phyloP scores from a whole-genome alignment of 2,888 invertebrate species.

The Ectropis crepuscularia region DNA sequence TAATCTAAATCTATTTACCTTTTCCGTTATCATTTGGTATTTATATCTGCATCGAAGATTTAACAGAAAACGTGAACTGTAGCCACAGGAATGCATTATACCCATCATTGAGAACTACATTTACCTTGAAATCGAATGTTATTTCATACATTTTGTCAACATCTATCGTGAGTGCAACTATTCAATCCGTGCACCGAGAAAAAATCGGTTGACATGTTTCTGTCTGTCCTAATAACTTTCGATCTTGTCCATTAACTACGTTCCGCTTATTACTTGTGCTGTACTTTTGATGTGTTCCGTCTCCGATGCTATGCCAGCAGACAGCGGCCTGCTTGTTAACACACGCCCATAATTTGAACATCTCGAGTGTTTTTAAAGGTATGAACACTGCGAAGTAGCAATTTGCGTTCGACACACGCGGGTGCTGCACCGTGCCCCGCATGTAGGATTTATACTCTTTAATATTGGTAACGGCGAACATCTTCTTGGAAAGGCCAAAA shows the following conservation, averaged over 20 bases:
- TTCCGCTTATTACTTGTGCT: conserved; percentile 58
- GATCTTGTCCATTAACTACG: conserved; percentile 36
- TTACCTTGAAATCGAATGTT: no score
- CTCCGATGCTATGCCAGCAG: conserved; percentile 51
- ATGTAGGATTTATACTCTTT: conserved; percentile 58
- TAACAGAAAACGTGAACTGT: no score
- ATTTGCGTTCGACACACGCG: conserved; percentile 74
- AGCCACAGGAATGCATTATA: no score
- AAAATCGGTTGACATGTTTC: background rate
- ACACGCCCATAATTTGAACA: conserved; percentile 23
- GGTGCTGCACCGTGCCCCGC: conserved; percentile 57
- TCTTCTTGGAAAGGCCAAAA: conserved; percentile 65
- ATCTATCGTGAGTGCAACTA: no score
- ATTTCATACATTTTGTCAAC: no score
- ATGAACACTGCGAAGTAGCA: conserved; percentile 56
- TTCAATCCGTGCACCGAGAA: no score
- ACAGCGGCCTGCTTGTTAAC: conserved; percentile 68
- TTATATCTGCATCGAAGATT: no score
- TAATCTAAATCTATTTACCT: no score
- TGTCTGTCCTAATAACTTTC: conserved; percentile 15
- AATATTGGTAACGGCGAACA: conserved; percentile 59
- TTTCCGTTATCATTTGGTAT: no score
- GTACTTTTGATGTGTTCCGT: conserved; percentile 59
- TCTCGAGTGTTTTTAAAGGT: conserved; percentile 10
- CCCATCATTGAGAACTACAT: no score